Base-by-base conservation (phyloP, 2,888 invertebrate genomes). In the Acanthopleura granulata region DNA sequence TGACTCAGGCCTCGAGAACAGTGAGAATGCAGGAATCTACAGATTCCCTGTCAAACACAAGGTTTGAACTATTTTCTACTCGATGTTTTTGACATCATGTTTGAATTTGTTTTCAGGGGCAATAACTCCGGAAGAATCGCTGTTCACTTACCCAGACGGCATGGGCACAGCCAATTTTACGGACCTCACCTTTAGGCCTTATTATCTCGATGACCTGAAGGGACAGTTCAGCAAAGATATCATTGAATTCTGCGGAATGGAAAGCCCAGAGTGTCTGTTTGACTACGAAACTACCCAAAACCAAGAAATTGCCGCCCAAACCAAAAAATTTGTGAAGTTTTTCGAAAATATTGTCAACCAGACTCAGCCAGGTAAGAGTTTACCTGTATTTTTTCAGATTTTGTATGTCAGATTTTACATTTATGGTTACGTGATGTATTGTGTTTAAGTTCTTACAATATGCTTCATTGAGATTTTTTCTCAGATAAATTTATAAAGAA, bases 261-360 rank as follows among this genome's bases (percentile, higher is more conserved):
- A 76, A 27, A 86, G 85, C 75, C 62, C 72, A 14, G 85, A 82
- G 70, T 87, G 87, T 71, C 75, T 61, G 18, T 87, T 82, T 81
- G 87, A 87, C 77, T 83, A 77, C 72, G 74, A 78, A 49, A 80
- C 86, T 14, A 87, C 86, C 6, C 77, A 80, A 16, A 85, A 85
- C 18, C 77, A 81, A 74, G 73, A 80, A 25, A 79, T 87, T 14
- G 87, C 85, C 3, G 72, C 74, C 57, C 75, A 82, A 49, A 87
- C 86, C 11, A 77, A 80, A 50, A 77, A 80, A 29, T 84, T 86
- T 70, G 81, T 77, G 27, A 75, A 83, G n/a, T 80, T 80, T 57
- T 87, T 84, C 75, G 78, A 84, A 69, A 82, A 79, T 25, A 74
- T 84, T 50, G 78, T 78, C 49, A 77, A 81, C 62, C 78, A 81